phyloP scores from a whole-genome alignment of 2,113 vertebrate species.

The Pipra filicauda region DNA sequence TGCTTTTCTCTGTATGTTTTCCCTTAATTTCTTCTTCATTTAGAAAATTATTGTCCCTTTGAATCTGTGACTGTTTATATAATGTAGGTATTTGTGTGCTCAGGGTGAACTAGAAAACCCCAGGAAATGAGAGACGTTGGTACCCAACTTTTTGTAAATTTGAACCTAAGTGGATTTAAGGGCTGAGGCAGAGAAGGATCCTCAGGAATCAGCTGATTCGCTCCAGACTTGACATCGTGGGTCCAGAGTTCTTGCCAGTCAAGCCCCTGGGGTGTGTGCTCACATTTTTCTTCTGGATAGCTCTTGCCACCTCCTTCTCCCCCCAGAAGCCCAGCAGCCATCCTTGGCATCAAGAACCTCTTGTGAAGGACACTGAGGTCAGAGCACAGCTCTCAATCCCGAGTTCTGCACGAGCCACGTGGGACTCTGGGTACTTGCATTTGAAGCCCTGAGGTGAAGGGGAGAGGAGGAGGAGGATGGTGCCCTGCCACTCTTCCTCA shows the following conservation, averaged over 20 bases:
- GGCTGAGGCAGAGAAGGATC: neutral
- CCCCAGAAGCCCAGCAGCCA: neutral
- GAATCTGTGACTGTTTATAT: neutral
- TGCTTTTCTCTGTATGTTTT: neutral
- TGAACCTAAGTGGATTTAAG: neutral
- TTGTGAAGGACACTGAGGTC: neutral
- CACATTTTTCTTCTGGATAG: accelerated
- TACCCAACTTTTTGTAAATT: neutral
- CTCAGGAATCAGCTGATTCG: neutral
- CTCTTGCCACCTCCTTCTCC: accelerated
- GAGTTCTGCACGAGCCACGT: accelerated
- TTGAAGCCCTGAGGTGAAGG: accelerated
- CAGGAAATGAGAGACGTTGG: neutral
- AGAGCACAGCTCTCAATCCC: neutral
- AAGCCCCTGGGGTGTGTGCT: neutral
- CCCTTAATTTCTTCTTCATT: neutral
- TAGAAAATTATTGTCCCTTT: neutral
- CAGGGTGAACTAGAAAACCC: neutral
- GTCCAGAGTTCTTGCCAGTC: neutral
- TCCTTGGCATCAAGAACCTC: neutral
- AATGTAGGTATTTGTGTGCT: neutral
- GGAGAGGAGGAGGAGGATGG: neutral
- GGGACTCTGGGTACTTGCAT: neutral
- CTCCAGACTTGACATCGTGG: neutral
- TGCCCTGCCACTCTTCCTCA: neutral